Conservation (phyloP, 2,113 vertebrate genomes). For the Oenanthe oenanthe region DNA sequence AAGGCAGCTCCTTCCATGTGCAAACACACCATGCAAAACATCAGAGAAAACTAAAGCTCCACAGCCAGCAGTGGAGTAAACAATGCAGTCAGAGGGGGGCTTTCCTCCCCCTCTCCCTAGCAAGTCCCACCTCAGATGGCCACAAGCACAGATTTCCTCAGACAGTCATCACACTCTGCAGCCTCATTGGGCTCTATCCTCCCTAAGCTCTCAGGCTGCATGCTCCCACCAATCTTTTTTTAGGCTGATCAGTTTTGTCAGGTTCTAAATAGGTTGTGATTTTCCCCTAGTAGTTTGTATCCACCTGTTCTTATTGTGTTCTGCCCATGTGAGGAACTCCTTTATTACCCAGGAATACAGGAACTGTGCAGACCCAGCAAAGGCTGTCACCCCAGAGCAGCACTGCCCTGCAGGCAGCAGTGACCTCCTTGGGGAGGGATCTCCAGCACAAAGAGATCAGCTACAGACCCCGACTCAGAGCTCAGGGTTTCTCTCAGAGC, state of each 20-base stretch:
- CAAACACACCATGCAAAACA: conserved; percentile 41
- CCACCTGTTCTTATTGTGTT: not conserved
- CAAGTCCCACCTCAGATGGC: not conserved
- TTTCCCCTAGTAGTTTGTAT: not conserved
- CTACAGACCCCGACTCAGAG: not conserved
- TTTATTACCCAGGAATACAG: not conserved
- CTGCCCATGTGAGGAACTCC: not conserved
- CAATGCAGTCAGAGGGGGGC: not conserved
- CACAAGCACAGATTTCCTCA: not conserved
- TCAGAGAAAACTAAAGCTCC: not conserved
- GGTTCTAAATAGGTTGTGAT: not conserved
- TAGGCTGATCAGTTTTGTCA: not conserved
- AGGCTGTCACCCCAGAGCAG: not conserved
- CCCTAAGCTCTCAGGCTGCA: not conserved
- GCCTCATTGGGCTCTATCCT: not conserved
- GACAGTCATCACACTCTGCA: not conserved
- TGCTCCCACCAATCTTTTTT: not conserved
- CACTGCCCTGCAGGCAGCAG: not conserved
- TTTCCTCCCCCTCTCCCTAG: not conserved
- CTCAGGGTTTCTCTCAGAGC: not conserved
- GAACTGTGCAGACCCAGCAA: not conserved
- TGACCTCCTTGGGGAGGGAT: not conserved
- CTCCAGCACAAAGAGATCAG: not conserved
- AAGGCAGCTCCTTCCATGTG: conserved; percentile 39
- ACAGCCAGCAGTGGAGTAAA: not conserved